phyloP scores from a whole-genome alignment of 2,888 invertebrate species.

The Aleiodes alternator region DNA sequence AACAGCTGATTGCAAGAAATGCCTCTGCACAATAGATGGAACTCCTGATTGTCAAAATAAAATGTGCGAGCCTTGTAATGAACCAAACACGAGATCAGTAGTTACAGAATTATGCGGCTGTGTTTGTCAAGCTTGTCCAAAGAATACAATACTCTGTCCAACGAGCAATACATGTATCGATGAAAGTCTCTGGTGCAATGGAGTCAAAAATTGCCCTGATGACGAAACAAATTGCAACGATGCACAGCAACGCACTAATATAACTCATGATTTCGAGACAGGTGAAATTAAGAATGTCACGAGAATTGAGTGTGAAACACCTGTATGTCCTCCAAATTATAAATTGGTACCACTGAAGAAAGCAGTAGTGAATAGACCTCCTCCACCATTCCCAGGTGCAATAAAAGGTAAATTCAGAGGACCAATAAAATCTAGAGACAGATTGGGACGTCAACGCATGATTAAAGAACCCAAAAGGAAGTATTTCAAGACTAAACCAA shows the following conservation, averaged over 20 bases:
- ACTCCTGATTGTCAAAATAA: conserved; percentile 83
- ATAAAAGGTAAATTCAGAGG: conserved; percentile 72
- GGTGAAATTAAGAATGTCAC: conserved; percentile 46
- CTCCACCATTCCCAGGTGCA: conserved; percentile 56
- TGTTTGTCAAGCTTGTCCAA: conserved; percentile 83
- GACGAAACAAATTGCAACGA: conserved; percentile 83
- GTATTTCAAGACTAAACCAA: conserved; percentile 5
- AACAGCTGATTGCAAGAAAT: conserved; percentile 85
- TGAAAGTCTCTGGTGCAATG: conserved; percentile 86
- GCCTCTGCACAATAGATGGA: conserved; percentile 87
- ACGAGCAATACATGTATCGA: conserved; percentile 85
- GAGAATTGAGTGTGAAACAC: conserved; percentile 62
- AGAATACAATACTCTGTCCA: conserved; percentile 82
- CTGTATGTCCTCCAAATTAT: conserved; percentile 77
- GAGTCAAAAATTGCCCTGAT: conserved; percentile 87
- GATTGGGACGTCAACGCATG: conserved; percentile 36
- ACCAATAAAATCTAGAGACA: conserved; percentile 57
- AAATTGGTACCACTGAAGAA: conserved; percentile 72
- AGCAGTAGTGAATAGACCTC: conserved; percentile 33
- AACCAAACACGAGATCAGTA: conserved; percentile 79
- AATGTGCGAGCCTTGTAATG: conserved; percentile 81
- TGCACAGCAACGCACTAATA: conserved; percentile 36
- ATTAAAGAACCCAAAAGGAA: conserved; percentile 33
- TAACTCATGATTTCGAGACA: conserved; percentile 42
- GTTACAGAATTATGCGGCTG: conserved; percentile 83